These are phyloP conservation scores for Rhea pennata DNA, from an alignment of 2,113 vertebrate species.

Conservation along the genomic window DNA sequence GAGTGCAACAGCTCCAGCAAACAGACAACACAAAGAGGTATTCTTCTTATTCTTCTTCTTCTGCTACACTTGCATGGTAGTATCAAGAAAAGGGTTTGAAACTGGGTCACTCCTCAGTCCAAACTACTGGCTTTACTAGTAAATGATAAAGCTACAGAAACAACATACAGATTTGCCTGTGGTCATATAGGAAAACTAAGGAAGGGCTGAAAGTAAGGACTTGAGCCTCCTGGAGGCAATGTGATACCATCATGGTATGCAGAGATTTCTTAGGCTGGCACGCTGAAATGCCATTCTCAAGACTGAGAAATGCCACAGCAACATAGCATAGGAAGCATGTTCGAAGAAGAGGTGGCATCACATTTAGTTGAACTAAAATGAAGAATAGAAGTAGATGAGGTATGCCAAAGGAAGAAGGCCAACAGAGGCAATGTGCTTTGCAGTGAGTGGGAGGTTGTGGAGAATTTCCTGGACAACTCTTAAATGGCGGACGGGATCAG, in stretches of 20 bases:
- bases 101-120: rapidly evolving
- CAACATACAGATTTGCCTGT: conserved; percentile 1
- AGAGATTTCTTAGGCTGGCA: background rate
- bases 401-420: background rate
- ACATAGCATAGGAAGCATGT: background rate
- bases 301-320: rapidly evolving
- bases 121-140: background rate
- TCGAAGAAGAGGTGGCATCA: background rate
- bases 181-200: background rate
- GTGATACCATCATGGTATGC: background rate
- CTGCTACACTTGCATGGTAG: background rate
- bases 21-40: background rate
- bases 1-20: background rate
- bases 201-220: background rate
- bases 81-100: background rate
- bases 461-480: background rate
- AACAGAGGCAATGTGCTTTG: background rate
- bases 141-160: background rate
- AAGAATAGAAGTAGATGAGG: background rate
- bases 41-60: too few species aligned
- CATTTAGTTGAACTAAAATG: background rate
- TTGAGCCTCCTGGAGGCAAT: background rate
- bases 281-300: background rate
- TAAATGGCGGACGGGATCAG: background rate
- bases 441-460: background rate